phyloP scores from a whole-genome alignment of 2,888 invertebrate genomes.

The Brachylomia viminalis region DNA sequence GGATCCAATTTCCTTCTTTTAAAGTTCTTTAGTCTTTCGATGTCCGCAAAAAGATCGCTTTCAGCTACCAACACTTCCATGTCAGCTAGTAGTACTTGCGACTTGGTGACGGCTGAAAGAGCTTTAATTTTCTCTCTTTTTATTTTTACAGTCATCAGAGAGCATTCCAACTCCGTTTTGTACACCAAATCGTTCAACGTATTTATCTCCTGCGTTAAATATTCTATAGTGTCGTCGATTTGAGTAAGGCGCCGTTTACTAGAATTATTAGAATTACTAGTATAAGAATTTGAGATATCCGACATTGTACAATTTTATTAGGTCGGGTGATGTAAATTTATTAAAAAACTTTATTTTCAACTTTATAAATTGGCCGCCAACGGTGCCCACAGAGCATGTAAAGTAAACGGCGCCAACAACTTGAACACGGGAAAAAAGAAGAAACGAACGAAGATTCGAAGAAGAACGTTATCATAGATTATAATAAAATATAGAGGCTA shows the following conservation, averaged over 20 bases:
- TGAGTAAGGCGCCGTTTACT: conserved; percentile 22
- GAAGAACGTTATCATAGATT: too few species aligned
- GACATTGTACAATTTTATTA: conserved; percentile 12
- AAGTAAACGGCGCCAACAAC: too few species aligned
- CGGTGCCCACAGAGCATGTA: too few species aligned
- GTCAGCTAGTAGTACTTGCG: conserved; percentile 33
- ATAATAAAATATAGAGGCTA: too few species aligned
- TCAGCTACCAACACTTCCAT: conserved; percentile 51
- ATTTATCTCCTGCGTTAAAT: conserved; percentile 8
- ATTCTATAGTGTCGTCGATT: conserved; percentile 37
- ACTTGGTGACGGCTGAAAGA: conserved; percentile 41
- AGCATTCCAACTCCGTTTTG: conserved; percentile 20
- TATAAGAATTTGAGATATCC: not conserved
- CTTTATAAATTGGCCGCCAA: not conserved
- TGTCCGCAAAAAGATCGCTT: conserved; percentile 19
- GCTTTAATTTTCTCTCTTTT: conserved; percentile 48
- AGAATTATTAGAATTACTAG: conserved; percentile 3
- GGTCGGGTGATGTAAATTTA: too few species aligned
- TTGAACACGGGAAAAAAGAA: not conserved
- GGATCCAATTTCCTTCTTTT: conserved; percentile 17
- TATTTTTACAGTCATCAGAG: conserved; percentile 35
- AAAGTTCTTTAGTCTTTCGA: conserved; percentile 23
- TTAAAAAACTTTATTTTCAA: not conserved
- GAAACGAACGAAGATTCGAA: too few species aligned
- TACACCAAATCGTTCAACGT: conserved; percentile 3